Base-by-base conservation (phyloP, 2,113 vertebrate species). In the Macrotus californicus region DNA sequence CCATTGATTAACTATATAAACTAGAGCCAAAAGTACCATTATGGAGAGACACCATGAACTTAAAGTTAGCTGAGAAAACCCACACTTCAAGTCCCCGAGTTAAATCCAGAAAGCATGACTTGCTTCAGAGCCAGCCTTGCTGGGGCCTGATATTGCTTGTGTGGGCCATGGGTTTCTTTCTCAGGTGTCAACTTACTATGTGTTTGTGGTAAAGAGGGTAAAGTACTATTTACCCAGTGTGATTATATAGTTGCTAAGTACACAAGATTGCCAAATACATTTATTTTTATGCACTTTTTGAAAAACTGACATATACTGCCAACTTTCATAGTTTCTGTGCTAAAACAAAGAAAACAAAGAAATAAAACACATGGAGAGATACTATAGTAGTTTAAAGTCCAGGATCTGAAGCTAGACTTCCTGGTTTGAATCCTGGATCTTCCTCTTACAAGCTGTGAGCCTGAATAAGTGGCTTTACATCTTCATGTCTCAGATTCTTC, bases 291-390 rank as follows among this genome's bases (percentile, higher is more conserved):
- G n/a, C 13, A 8, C 88, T 31, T n/a, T 73, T 87, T 72, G 41
- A 67, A 87, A 75, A 34, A n/a, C 39, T 41, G 21, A 94, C 73
- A 31, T 69, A 73, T 13, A 43, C 73, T 56, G 59, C 61, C 54
- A 89, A 77, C 29, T 69, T 73, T 79, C 24, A 93, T 59, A n/a
- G 41, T 48, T 89, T 87, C 31, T 67, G 22, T 39, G 50, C 59
- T 83, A 84, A 94, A 95, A 70, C 15, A 86, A 94, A 73, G 39
- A 87, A 41, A 56, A 26, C 39, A 77, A 89, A 54, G 31, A 81
- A 89, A 69, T 52, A 54, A 85, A 84, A 80, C 8, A 48, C 41
- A 64, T 18, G n/a, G 13, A 70, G 21, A 89, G 48, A 67, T 3
- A 90, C 12, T 34, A 46, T 34, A 73, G 24, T 41, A 52, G 14